These are phyloP conservation scores for Melangyna quadrimaculata DNA, from an alignment of 2,888 invertebrate species.

Conservation along the genomic window DNA sequence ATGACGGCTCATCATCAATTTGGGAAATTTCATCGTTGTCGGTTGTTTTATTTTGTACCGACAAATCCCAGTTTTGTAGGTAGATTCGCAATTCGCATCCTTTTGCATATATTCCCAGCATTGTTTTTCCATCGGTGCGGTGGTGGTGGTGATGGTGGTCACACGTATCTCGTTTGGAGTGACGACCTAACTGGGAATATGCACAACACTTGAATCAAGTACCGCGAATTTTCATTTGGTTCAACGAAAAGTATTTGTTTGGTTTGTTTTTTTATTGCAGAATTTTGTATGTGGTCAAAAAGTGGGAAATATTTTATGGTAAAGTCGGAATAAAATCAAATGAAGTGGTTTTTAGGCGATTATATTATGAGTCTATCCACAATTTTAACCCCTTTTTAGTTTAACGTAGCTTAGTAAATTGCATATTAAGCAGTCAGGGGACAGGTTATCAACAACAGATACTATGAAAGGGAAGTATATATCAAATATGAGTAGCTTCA, in stretches of 20 bases:
- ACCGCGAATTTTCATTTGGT: slow-evolving; percentile 24
- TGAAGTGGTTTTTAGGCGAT: neutral
- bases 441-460: too few species aligned
- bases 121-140: slow-evolving; percentile 30
- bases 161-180: slow-evolving; percentile 43
- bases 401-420: too few species aligned
- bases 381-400: too few species aligned
- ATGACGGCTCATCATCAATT: slow-evolving; percentile 59
- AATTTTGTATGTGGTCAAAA: slow-evolving; percentile 18
- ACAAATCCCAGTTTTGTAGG: slow-evolving; percentile 6
- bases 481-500: too few species aligned
- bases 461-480: too few species aligned
- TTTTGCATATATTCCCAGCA: neutral
- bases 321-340: neutral
- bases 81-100: slow-evolving; percentile 14
- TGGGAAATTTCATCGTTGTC: slow-evolving; percentile 55
- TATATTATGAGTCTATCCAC: too few species aligned
- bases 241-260: slow-evolving; percentile 4
- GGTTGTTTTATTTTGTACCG: slow-evolving; percentile 51
- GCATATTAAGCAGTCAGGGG: too few species aligned
- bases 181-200: slow-evolving; percentile 50
- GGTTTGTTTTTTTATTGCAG: neutral
- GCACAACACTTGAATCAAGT: slow-evolving; percentile 28
- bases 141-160: slow-evolving; percentile 28
- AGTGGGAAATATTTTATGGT: neutral